These are phyloP conservation scores for Brachyptera putata DNA, from an alignment of 2,888 invertebrate genomes.

Conservation along the genomic window DNA sequence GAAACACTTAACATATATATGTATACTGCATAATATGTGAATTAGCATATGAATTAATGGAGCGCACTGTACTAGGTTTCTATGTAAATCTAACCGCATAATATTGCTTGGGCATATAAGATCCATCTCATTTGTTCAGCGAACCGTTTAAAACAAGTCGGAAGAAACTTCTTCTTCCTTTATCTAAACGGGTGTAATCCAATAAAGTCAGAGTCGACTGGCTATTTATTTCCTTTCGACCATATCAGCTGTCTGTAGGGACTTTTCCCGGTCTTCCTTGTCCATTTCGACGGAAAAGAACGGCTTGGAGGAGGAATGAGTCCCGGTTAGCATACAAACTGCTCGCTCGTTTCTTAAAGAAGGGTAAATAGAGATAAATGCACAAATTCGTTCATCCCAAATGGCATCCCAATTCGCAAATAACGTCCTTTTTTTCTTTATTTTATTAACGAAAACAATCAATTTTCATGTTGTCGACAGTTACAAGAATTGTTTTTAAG, in stretches of 20 bases:
- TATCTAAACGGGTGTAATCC: conserved; percentile 9
- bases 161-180: not conserved
- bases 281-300: not conserved
- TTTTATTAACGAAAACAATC: conserved; percentile 16
- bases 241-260: conserved; percentile 15
- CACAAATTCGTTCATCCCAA: not conserved
- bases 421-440: conserved; percentile 5
- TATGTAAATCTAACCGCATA: too few species aligned
- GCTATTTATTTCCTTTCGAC: conserved; percentile 14
- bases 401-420: conserved; percentile 9
- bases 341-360: not conserved
- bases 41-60: too few species aligned
- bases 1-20: too few species aligned
- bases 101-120: too few species aligned
- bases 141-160: conserved; percentile 8
- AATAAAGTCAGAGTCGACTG: conserved; percentile 15
- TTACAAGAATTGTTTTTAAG: conserved; percentile 1
- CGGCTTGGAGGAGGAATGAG: too few species aligned
- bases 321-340: conserved; percentile 9
- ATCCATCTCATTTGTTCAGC: not conserved
- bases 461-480: conserved; percentile 13
- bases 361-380: conserved; percentile 13
- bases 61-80: too few species aligned
- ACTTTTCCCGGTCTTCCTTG: not conserved
- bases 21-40: too few species aligned